phyloP scores from a whole-genome alignment of 2,888 invertebrate species.

The Danaus chrysippus region DNA sequence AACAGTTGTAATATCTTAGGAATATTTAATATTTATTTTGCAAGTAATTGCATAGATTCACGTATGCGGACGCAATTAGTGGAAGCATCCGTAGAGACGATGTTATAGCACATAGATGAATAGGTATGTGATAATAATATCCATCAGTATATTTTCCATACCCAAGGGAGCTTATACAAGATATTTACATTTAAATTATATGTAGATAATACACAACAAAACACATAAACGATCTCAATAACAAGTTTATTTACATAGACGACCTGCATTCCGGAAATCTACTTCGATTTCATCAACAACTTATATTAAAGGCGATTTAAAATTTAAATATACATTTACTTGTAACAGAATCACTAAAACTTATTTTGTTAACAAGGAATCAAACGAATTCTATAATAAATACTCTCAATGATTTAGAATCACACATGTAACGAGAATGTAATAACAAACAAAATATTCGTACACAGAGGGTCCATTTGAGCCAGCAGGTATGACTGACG shows the following conservation, averaged over 20 bases:
- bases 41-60: too few species aligned
- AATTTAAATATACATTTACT: too few species aligned
- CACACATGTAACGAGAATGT: too few species aligned
- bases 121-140: neutral
- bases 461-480: constrained; percentile 71
- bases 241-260: constrained; percentile 7
- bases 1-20: too few species aligned
- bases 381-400: too few species aligned
- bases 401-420: too few species aligned
- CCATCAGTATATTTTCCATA: neutral
- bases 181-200: constrained; percentile 2
- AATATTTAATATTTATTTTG: too few species aligned
- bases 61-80: too few species aligned
- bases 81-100: neutral
- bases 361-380: too few species aligned
- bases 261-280: constrained; percentile 1
- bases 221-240: neutral
- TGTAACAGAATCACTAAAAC: too few species aligned
- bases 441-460: constrained; percentile 50
- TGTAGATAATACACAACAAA: neutral
- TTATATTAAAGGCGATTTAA: neutral
- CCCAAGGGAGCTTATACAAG: neutral
- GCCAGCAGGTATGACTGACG: constrained; percentile 45
- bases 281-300: neutral
- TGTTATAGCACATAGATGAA: neutral